Conservation (phyloP, 2,113 vertebrate genomes). For the Indicator indicator region DNA sequence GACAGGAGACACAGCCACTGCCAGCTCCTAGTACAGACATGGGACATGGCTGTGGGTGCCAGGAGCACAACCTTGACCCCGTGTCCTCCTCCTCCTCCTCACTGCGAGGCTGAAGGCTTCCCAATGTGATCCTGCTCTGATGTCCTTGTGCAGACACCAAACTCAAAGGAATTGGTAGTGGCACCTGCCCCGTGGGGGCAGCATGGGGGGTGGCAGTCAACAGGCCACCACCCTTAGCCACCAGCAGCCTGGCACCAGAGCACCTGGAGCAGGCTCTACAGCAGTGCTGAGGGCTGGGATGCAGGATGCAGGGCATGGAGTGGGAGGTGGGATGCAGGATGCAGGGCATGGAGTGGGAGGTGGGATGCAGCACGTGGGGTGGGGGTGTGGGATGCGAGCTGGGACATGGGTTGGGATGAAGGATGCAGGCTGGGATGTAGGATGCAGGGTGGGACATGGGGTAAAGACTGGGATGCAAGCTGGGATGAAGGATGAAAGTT, state of each 20-base stretch:
- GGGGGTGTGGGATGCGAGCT: not conserved
- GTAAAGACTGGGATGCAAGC: too few relatives aligned
- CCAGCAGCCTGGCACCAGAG: not conserved
- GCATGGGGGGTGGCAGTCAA: not conserved
- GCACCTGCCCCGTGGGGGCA: not conserved
- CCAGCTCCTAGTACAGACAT: not conserved
- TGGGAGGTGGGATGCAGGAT: too few relatives aligned
- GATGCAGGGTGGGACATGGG: not conserved
- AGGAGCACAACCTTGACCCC: not conserved
- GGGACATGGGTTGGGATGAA: not conserved
- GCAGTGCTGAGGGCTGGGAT: not conserved
- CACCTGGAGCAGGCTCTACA: not conserved
- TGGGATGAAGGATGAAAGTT: rapidly evolving
- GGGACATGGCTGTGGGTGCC: not conserved
- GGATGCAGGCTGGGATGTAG: not conserved
- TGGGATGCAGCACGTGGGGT: rapidly evolving
- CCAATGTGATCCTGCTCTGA: not conserved
- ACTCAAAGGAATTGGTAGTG: not conserved
- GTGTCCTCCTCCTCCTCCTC: not conserved
- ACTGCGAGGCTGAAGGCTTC: not conserved
- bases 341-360: too few relatives aligned
- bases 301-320: not conserved
- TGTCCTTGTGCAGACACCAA: not conserved
- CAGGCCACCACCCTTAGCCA: rapidly evolving
- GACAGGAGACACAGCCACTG: rapidly evolving